These are phyloP conservation scores for Proctacanthus coquilletti DNA, from an alignment of 1,140 invertebrate species.

Conservation along the genomic window DNA sequence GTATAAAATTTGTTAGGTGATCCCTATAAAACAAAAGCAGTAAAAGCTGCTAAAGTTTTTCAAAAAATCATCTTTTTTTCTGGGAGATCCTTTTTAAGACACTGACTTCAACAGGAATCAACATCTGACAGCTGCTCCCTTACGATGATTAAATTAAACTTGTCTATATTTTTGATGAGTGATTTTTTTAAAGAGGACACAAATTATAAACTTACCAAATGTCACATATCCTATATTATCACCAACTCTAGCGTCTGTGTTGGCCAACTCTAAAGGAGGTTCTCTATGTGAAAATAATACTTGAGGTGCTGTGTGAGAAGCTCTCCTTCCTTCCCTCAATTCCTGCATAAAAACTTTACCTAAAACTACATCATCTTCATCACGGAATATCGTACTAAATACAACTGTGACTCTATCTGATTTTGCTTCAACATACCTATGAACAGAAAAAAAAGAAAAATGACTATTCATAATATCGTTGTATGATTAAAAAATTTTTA, in stretches of 20 bases:
- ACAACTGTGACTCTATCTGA: slow-evolving; percentile 97
- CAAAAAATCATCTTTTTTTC: no score
- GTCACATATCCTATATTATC: slow-evolving; percentile 99
- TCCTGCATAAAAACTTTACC: slow-evolving; percentile 99
- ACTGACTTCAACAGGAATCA: no score
- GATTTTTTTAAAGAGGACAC: no score
- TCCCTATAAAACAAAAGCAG: no score
- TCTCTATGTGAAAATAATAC: slow-evolving; percentile 89
- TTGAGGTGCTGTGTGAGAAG: slow-evolving; percentile 87
- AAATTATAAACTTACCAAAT: slow-evolving; percentile 65
- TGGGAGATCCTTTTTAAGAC: no score
- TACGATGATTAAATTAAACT: no score
- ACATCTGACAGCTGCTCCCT: no score
- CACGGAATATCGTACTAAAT: slow-evolving; percentile 96
- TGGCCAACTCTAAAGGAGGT: slow-evolving; percentile 86
- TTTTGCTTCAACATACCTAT: slow-evolving; percentile 94
- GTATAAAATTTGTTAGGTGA: no score
- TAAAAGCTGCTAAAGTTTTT: no score
- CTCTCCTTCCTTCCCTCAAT: slow-evolving; percentile 92
- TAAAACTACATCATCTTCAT: slow-evolving; percentile 95
- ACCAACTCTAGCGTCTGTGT: slow-evolving; percentile 83
- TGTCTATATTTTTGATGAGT: no score
- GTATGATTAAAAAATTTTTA: background rate
- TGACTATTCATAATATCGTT: slow-evolving; percentile 1
- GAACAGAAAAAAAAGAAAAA: slow-evolving; percentile 11